A percentile compares a stretch with the other conserved stretches of the same genome.
These are phyloP conservation scores for Allygus modestus DNA, from an alignment of 2,888 invertebrate genomes.

Conservation along the genomic window DNA sequence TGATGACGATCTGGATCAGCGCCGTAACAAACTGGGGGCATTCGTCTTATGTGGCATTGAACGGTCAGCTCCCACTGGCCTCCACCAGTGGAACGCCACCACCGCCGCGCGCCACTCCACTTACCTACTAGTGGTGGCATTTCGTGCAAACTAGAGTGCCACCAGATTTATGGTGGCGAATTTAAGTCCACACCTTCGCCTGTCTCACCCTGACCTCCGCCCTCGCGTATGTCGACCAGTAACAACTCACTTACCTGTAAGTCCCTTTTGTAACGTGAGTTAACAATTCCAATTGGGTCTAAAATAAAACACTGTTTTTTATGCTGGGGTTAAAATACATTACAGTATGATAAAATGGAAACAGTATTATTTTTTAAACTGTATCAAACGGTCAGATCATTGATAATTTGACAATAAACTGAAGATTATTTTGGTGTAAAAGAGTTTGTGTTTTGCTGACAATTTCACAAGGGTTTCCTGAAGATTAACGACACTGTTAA, in stretches of 20 bases:
- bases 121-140: background rate
- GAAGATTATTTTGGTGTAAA: too few relatives aligned
- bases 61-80: background rate
- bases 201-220: background rate
- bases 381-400: too few relatives aligned
- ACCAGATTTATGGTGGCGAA: background rate
- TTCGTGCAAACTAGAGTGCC: background rate
- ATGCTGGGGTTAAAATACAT: too few relatives aligned
- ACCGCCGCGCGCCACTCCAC: background rate
- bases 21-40: background rate
- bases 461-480: too few relatives aligned
- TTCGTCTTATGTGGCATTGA: slow-evolving; percentile 21
- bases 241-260: background rate
- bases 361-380: too few relatives aligned
- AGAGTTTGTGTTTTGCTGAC: too few relatives aligned
- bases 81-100: background rate
- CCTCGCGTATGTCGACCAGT: background rate
- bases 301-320: too few relatives aligned
- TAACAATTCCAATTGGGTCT: background rate
- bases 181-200: background rate
- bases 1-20: background rate
- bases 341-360: too few relatives aligned
- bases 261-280: background rate
- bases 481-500: too few relatives aligned
- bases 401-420: too few relatives aligned